Evolutionary conservation across 2,113 vertebrate genomes (phyloP).

Genomic region (Lycocorax pyrrhopterus): DNA sequence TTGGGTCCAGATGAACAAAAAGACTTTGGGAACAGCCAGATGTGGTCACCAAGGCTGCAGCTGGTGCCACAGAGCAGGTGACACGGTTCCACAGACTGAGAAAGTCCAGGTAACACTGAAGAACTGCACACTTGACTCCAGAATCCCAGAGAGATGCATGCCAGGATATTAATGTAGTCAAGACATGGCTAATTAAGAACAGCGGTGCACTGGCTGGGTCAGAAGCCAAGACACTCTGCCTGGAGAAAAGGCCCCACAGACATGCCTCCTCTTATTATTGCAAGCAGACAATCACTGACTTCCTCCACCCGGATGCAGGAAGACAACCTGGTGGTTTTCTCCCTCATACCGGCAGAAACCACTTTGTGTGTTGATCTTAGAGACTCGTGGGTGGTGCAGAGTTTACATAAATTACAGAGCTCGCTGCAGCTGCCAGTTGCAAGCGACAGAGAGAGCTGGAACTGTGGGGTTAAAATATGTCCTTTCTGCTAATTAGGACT

Average conservation of each 20-base stretch:
- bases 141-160: neutral
- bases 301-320: conserved; percentile 41
- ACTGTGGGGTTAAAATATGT: neutral
- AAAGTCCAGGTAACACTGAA: neutral
- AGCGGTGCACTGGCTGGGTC: conserved; percentile 9
- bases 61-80: neutral
- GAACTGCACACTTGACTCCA: neutral
- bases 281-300: conserved; percentile 46
- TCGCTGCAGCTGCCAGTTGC: neutral
- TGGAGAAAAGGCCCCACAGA: conserved; percentile 2
- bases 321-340: conserved; percentile 60
- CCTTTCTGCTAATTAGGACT: neutral
- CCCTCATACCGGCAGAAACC: conserved; percentile 34
- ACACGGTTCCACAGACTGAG: neutral
- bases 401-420: conserved; percentile 23
- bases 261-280: conserved; percentile 36
- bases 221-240: conserved; percentile 29
- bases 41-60: neutral
- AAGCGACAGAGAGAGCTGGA: neutral
- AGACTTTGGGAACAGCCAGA: neutral
- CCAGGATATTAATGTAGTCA: neutral
- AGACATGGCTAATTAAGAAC: conserved; percentile 17
- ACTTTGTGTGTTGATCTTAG: conserved; percentile 31
- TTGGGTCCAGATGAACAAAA: neutral
- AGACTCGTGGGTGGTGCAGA: conserved; percentile 30